These are phyloP conservation scores for Heteromormyrus szaboi DNA, from an alignment of 2,797 vertebrate species.

Conservation along the genomic window DNA sequence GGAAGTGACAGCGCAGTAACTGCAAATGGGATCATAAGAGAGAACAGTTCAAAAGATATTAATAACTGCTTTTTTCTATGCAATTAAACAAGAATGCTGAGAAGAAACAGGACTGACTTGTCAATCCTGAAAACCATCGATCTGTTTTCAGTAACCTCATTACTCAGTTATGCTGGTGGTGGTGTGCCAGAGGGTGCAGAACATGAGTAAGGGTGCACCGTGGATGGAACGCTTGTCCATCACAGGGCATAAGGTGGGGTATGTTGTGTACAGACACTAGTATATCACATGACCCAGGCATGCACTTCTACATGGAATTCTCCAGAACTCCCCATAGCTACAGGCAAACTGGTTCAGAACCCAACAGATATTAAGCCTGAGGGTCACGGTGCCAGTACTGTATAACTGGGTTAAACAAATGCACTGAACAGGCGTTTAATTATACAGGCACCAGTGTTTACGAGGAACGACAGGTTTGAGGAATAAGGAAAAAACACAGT, in stretches of 20 bases:
- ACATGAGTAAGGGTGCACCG: neutral
- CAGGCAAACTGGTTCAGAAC: neutral
- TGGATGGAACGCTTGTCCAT: neutral
- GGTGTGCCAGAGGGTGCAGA: neutral
- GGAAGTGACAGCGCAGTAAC: neutral
- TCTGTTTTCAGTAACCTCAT: neutral
- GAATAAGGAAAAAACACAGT: neutral
- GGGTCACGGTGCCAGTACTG: neutral
- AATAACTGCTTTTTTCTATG: neutral
- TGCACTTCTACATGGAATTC: neutral
- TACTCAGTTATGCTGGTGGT: neutral
- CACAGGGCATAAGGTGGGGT: neutral
- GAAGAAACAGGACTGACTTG: neutral
- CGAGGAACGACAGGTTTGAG: neutral
- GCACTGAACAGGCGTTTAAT: constrained; percentile 37
- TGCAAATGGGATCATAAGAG: neutral
- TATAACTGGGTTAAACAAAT: neutral
- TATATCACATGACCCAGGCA: neutral
- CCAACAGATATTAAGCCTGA: neutral
- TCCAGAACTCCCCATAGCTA: neutral
- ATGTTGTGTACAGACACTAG: neutral
- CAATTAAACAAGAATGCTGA: neutral
- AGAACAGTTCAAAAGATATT: neutral
- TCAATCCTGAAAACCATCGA: neutral
- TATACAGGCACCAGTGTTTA: constrained; percentile 10